Conservation (phyloP, 2,888 invertebrate genomes). For the Tetranychus truncatus region DNA sequence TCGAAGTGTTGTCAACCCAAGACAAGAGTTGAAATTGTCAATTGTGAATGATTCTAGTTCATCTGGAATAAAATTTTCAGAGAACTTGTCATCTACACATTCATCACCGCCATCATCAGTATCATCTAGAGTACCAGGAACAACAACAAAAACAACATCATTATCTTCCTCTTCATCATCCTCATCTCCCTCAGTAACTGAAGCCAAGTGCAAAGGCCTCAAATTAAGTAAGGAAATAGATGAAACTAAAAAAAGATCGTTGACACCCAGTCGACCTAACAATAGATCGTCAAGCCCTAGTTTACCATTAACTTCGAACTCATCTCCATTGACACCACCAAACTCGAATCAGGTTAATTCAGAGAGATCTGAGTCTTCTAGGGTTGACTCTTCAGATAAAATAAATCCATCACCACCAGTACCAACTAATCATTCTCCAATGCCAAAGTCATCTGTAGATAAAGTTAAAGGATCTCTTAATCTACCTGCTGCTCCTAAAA, state of each 20-base stretch:
- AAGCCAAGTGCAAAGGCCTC: background rate
- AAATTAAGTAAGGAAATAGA: background rate
- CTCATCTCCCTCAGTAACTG: background rate
- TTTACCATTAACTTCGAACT: background rate
- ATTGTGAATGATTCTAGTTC: background rate
- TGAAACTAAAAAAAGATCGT: background rate
- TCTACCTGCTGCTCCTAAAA: background rate
- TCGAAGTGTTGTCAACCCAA: background rate
- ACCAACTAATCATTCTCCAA: background rate
- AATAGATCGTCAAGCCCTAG: background rate
- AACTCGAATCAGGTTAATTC: background rate
- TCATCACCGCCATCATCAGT: background rate
- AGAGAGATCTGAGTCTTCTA: background rate
- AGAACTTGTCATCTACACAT: background rate
- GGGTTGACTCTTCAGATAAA: background rate
- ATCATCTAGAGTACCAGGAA: background rate
- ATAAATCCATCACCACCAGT: background rate
- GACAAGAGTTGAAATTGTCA: background rate
- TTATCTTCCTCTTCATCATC: background rate
- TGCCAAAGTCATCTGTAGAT: background rate
- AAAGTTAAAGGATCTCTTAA: background rate
- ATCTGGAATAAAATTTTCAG: background rate
- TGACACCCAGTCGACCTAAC: background rate
- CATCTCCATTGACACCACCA: background rate
- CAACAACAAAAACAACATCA: background rate